A percentile compares a stretch with the other conserved stretches of the same genome.
Evolutionary conservation across 2,113 vertebrate genomes (phyloP).

Genomic region (Thalassarche chlororhynchos): DNA sequence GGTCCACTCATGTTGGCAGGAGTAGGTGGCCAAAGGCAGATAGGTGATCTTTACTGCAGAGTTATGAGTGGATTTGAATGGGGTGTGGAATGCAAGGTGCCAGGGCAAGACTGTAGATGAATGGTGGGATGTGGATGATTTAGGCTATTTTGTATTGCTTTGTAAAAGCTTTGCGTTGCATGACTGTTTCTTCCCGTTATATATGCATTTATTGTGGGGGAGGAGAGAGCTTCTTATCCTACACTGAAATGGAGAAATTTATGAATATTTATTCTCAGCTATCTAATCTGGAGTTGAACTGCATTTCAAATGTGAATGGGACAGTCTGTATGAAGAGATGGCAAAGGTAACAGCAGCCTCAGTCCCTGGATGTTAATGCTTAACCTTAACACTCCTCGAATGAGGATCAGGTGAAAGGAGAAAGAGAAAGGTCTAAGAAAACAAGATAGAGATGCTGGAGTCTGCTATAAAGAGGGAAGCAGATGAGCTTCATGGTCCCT

Average conservation of each 20-base stretch:
- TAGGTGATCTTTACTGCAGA: neutral
- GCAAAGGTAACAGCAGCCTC: neutral
- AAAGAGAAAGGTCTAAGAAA: neutral
- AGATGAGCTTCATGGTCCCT: neutral
- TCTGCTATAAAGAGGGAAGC: neutral
- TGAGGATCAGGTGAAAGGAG: neutral
- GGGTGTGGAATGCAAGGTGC: neutral
- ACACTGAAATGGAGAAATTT: neutral
- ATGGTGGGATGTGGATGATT: neutral
- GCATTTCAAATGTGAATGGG: neutral
- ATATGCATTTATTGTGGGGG: slow-evolving; percentile 2
- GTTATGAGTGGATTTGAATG: neutral
- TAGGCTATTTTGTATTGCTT: neutral
- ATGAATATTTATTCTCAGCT: slow-evolving; percentile 11
- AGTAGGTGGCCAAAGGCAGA: neutral
- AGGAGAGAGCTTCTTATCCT: slow-evolving; percentile 25
- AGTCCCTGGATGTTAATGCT: neutral
- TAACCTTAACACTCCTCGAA: neutral
- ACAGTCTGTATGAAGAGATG: neutral
- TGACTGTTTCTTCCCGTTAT: slow-evolving; percentile 4
- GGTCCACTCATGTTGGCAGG: neutral
- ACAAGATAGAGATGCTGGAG: neutral
- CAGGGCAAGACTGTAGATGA: neutral
- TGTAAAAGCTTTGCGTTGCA: slow-evolving; percentile 15
- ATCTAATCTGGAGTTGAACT: neutral